Evolutionary conservation across 1,140 invertebrate species (phyloP), one percentile per base, ranked within the genome.

Genomic region (Leptopilina boulardi): DNA sequence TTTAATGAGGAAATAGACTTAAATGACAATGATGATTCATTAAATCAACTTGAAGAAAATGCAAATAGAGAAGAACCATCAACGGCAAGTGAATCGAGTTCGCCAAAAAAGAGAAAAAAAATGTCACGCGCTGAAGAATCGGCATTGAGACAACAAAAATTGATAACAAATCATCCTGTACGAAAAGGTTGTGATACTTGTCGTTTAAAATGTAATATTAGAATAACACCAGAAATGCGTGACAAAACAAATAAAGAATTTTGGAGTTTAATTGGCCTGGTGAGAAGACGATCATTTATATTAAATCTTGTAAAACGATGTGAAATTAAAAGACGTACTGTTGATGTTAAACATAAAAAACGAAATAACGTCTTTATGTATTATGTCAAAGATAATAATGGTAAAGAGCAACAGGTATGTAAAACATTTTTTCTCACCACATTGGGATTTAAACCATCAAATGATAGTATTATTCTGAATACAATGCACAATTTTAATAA

Each of bases 341-440:
- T 21, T 38, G 3, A 23, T 0, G 21, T 51, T 23, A 42, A 2
- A 9, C 34, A 6, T 42, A 66, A 66, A 26, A 23, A 74, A 70
- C 38, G 72, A 41, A 70, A 38, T 5, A 73, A 73, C 41, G 70
- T 42, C 71, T 71, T 56, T 30, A 41, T 71, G 47, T 71, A 76
- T 38, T 54, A 73, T 41, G 23, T 78, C 10, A 72, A 13, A 18
- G 47, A 70, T 26, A 51, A 47, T n/a, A 41, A 18, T 10, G 54
- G 70, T 9, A 26, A 26, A 6, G 73, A 76, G 38, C 18, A 70
- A 3, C 41, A 51, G 73, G 77, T 83, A 2, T 81, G 82, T 54
- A 83, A 83, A 77, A 76, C 70, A 9, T 83, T 83, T 71, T 83
- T 81, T 51, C 70, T 83, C 38, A 77, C 74, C 10, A 79, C 80